Percentiles rank a stretch among this genome's conserved stretches.
Evolutionary conservation across 2,113 vertebrate species (phyloP).

Genomic region (Xiphophorus couchianus): DNA sequence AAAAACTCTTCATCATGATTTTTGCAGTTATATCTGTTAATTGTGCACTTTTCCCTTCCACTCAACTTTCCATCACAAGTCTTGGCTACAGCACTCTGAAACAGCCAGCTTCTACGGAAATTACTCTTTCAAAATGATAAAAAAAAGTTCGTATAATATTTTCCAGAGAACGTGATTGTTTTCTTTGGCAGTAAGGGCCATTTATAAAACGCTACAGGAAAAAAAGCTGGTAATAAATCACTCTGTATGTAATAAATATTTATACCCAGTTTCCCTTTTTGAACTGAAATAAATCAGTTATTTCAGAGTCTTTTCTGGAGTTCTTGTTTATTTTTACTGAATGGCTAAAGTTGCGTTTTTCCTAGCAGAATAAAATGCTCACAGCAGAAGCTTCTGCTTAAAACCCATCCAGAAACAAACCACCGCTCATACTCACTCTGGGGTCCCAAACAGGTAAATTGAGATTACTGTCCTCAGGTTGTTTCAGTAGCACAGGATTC

Average conservation of each 20-base stretch:
- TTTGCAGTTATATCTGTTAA: too few relatives aligned
- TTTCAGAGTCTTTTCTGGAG: background rate
- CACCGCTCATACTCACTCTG: constrained; percentile 80
- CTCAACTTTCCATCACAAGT: too few relatives aligned
- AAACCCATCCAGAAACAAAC: constrained; percentile 1
- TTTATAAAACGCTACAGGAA: background rate
- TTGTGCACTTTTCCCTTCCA: too few relatives aligned
- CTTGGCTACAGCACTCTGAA: too few relatives aligned
- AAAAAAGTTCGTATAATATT: too few relatives aligned
- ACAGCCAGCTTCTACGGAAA: too few relatives aligned
- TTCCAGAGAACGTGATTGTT: background rate
- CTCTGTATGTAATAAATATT: background rate
- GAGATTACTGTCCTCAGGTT: constrained; percentile 93
- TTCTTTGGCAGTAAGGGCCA: background rate
- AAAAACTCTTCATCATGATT: too few relatives aligned
- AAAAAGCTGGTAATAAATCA: background rate
- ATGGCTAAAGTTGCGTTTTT: background rate
- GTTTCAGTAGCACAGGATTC: constrained; percentile 94
- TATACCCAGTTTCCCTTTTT: background rate
- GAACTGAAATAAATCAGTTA: background rate
- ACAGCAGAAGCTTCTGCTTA: background rate
- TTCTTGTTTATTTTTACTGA: background rate
- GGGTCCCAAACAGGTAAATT: constrained; percentile 98
- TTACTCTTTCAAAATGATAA: too few relatives aligned
- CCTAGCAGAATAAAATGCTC: background rate